phyloP scores from a whole-genome alignment of 64 coral and sea anemone genomes.

The Anthopleura sola region DNA sequence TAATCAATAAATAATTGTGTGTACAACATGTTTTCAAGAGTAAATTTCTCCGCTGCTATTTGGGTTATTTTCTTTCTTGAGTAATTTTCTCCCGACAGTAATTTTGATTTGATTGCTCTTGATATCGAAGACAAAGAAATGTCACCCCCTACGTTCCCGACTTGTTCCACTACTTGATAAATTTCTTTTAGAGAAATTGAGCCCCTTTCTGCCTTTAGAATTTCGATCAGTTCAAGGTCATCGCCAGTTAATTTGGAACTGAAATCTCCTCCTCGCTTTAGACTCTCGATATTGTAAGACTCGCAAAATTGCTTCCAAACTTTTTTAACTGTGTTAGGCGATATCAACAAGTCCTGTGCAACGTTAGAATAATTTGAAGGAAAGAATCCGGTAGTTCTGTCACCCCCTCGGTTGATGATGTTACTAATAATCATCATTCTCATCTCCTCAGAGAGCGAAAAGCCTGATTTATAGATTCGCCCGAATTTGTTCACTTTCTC shows the following conservation, averaged over 20 bases:
- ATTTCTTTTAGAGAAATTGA: slow-evolving; percentile 18
- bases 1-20: slow-evolving; percentile 50
- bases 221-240: slow-evolving; percentile 24
- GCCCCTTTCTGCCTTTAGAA: not conserved
- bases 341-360: not conserved
- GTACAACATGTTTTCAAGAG: slow-evolving; percentile 20
- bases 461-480: not conserved
- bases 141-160: not conserved
- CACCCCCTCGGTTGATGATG: not conserved
- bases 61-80: slow-evolving; percentile 29
- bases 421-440: not conserved
- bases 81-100: not conserved
- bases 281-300: not conserved
- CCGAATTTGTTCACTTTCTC: not conserved
- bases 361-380: not conserved
- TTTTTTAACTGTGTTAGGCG: not conserved
- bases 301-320: slow-evolving; percentile 34
- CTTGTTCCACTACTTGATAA: not conserved
- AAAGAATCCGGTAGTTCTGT: not conserved
- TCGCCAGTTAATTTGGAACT: not conserved
- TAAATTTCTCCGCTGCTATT: slow-evolving; percentile 28
- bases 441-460: not conserved
- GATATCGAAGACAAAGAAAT: slow-evolving; percentile 7
- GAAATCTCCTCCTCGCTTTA: not conserved
- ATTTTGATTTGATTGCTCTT: slow-evolving; percentile 17